These are phyloP conservation scores for Enteromius radiatus DNA, from an alignment of 2,797 vertebrate species.

Conservation along the genomic window DNA sequence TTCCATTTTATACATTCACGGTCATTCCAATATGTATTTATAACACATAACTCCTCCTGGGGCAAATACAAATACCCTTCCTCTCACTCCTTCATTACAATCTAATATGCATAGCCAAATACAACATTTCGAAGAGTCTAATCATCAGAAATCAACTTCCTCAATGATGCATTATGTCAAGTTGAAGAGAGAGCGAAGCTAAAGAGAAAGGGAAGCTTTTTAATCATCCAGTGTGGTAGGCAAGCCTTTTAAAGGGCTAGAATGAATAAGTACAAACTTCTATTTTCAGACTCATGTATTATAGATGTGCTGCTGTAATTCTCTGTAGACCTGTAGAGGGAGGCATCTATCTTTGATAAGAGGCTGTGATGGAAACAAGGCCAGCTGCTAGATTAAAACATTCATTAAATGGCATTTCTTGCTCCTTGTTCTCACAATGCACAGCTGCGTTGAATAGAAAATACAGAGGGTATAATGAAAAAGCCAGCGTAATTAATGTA, in stretches of 20 bases:
- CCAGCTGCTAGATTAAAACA: conserved; percentile 80
- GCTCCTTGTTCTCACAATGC: conserved; percentile 51
- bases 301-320: conserved; percentile 76
- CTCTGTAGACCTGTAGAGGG: conserved; percentile 70
- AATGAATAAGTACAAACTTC: conserved; percentile 74
- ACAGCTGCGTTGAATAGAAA: conserved; percentile 36
- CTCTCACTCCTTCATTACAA: not conserved
- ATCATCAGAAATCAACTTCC: conserved; percentile 15
- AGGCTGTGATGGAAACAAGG: conserved; percentile 73
- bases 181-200: conserved; percentile 27
- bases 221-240: conserved; percentile 50
- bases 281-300: conserved; percentile 82
- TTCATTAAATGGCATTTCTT: conserved; percentile 74
- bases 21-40: not conserved
- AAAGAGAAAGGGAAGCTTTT: conserved; percentile 49
- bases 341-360: conserved; percentile 82
- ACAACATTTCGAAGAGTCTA: not conserved
- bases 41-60: not conserved
- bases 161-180: conserved; percentile 58
- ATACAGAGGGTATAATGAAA: conserved; percentile 41
- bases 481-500: conserved; percentile 34
- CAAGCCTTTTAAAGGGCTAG: conserved; percentile 71
- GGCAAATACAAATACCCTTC: not conserved
- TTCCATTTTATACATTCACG: not conserved
- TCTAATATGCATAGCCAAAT: conserved; percentile 1